These are phyloP conservation scores for Mythimna ferrago DNA, from an alignment of 2,888 invertebrate species.

Conservation along the genomic window DNA sequence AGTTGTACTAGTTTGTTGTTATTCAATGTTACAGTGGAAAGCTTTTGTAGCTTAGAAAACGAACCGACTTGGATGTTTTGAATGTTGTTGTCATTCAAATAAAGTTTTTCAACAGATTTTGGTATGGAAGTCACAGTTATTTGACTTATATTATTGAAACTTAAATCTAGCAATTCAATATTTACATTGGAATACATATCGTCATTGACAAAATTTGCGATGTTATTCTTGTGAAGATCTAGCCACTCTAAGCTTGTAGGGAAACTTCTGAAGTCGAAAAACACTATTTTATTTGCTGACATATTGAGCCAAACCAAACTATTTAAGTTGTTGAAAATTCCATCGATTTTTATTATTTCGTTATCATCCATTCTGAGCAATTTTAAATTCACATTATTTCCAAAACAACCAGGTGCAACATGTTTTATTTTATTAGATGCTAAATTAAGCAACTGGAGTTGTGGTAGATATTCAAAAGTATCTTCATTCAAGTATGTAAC, in stretches of 20 bases:
- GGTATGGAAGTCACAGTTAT: constrained; percentile 93
- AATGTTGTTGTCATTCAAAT: constrained; percentile 94
- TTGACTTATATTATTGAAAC: constrained; percentile 93
- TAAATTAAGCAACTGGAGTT: constrained; percentile 94
- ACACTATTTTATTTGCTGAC: constrained; percentile 93
- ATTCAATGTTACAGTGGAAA: constrained; percentile 94
- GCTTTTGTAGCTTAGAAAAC: constrained; percentile 92
- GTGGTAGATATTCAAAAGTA: constrained; percentile 93
- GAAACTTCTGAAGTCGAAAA: constrained; percentile 94
- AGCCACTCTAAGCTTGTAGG: constrained; percentile 94
- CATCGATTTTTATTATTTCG: constrained; percentile 93
- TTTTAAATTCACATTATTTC: constrained; percentile 93
- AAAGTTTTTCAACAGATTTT: constrained; percentile 93
- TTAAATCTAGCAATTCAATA: constrained; percentile 94
- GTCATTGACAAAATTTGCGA: constrained; percentile 91
- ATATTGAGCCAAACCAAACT: constrained; percentile 95
- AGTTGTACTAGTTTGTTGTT: constrained; percentile 94
- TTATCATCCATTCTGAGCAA: constrained; percentile 95
- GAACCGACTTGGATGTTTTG: constrained; percentile 93
- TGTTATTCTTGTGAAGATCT: constrained; percentile 94
- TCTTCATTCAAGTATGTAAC: constrained; percentile 94
- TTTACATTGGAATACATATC: constrained; percentile 89
- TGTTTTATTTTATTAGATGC: constrained; percentile 94
- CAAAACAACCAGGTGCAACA: constrained; percentile 94
- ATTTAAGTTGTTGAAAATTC: constrained; percentile 93